Base-by-base conservation (phyloP, 2,113 vertebrate genomes). In the Pardalotus punctatus region DNA sequence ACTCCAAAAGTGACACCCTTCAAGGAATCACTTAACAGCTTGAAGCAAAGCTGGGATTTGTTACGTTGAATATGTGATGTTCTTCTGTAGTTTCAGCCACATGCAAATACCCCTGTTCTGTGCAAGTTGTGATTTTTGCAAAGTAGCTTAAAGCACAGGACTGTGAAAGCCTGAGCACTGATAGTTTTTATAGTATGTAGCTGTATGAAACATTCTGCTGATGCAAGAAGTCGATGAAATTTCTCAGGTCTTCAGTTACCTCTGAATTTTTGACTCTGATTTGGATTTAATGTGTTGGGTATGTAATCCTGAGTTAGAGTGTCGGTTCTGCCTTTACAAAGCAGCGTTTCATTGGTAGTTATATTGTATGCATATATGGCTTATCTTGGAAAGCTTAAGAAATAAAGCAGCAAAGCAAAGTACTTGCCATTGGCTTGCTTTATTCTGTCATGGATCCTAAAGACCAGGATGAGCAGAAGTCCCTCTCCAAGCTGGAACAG, bases 401-500 rank as follows among this genome's bases (percentile, higher is more conserved):
- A 62, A 53, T 5, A 7, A 18, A 47, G 36, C 47, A 77, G 53
- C 25, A 51, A 43, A 80, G 38, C 36, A 79, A n/a, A n/a, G 18
- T 78, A 94, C 93, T 97, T 73, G 95, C 97, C 69, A 1, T 81
- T 94, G 33, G 60, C 31, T 91, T 97, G 43, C 69, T 95, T 98
- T 86, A 97, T 56, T 86, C 80, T 98, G 86, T 97, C 86, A 61
- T 97, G 98, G 87, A 97, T 98, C 93, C 85, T 96, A 77, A 98
- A 99, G 82, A 97, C 47, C 60, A 98, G 48, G 57, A 97, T 80
- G 31, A 99, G 76, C 47, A 99, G 74, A 73, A 99, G 64, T 28
- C 98, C 98, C 94, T 99, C 98, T 36, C 71, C 72, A 29, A 98
- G 87, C 94, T 99, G 98, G 94, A 98, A 98, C 9, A 97, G 72